Base-by-base conservation (phyloP, 2,888 invertebrate species). In the Bellardia bayeri region DNA sequence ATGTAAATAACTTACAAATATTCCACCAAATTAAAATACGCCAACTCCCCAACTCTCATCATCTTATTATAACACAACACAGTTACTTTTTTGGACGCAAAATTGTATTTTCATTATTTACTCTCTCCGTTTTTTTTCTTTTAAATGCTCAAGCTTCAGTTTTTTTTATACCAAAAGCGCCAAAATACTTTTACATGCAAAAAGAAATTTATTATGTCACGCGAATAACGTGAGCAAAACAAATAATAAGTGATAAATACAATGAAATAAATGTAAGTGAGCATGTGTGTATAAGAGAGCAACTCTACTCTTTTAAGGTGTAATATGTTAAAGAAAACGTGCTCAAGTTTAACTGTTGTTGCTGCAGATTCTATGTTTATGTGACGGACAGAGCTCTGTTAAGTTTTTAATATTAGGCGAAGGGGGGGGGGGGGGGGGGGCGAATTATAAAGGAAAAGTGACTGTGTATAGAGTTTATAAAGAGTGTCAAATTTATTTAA, bases 221-320 rank as follows among this genome's bases (percentile, higher is more conserved):
- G 54, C 80, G 85, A 85, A 80, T 37, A 51, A 61, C 13, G 2
- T 1, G 42, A 85, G 74, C 80, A 80, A 80, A 80, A 85, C 84
- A 85, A 61, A 54, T 42, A 40, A 40, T 11, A 14, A 11, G 33
- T 80, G 79, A 85, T 74, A 85, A 80, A 58, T 56, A 61, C 16
- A n/a, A 49, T 3, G 49, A 69, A 69, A 11, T 54, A 6, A 40
- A 30, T 23, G 23, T 9, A n/a, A 6, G 8, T 16, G 6, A 33
- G 33, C 13, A 23, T 13, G 6, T 23, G 6, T 45, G 11, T 68
- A 7, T 3, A n/a, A 49, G 61, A 2, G 45, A 64, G 14, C 23
- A 13, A 23, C n/a, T 23, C 23, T 23, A 23, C 23, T 1, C 23
- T 23, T 23, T 23, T 23, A 1, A 23, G 23, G 23, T 23, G 23